Percentiles rank a stretch among this genome's conserved stretches.
Conservation (phyloP, 2,113 vertebrate genomes). For the Mustela lutreola region DNA sequence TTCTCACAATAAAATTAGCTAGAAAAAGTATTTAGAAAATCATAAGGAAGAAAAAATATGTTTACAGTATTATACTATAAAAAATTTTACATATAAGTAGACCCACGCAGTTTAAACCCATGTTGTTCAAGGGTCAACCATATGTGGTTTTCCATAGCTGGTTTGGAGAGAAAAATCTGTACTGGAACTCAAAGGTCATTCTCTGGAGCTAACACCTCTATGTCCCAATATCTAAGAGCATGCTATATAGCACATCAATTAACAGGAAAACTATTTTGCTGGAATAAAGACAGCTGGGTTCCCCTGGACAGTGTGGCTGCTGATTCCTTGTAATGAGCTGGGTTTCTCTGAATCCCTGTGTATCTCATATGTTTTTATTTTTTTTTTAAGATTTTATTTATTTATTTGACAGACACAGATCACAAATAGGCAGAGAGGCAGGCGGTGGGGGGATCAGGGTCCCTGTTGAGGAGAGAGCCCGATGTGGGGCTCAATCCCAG, state of each 20-base stretch:
- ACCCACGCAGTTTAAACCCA: not conserved
- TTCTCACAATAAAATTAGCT: not conserved
- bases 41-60: not conserved
- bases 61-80: not conserved
- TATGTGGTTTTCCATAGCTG: constrained; percentile 68
- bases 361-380: not conserved
- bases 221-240: not conserved
- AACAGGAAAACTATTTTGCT: not conserved
- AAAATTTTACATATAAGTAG: not conserved
- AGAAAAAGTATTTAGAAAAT: not conserved
- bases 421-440: no score
- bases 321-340: not conserved
- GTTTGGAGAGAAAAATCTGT: constrained; percentile 75
- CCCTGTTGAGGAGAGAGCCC: no score
- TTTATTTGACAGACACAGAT: no score
- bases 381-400: no score
- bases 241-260: not conserved
- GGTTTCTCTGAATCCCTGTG: not conserved
- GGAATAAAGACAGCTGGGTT: not conserved
- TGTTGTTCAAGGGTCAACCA: not conserved
- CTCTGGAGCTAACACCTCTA: constrained; percentile 47
- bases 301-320: not conserved
- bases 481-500: no score
- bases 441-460: no score
- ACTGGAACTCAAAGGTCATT: constrained; percentile 62